phyloP scores from a whole-genome alignment of 2,113 vertebrate species.

The Seriola rivoliana region DNA sequence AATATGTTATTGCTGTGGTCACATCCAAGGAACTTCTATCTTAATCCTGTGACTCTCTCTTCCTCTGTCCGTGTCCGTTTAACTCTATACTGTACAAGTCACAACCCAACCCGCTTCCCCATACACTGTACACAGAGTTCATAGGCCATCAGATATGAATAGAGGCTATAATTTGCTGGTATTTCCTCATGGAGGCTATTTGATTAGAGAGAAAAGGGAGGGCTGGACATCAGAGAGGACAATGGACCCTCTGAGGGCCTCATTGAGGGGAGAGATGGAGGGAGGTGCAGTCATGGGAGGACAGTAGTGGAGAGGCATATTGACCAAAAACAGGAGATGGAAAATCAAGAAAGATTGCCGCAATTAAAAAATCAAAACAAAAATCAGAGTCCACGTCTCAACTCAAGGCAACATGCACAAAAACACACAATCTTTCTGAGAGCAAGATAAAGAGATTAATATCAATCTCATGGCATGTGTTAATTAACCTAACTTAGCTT shows the following conservation, averaged over 20 bases:
- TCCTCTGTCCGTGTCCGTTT: conserved; percentile 16
- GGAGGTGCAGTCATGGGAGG: conserved; percentile 34
- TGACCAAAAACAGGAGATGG: neutral
- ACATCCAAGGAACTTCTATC: conserved; percentile 50
- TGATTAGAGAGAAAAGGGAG: conserved; percentile 70
- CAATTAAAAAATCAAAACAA: neutral
- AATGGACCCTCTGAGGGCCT: conserved; percentile 72
- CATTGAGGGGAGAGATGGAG: neutral
- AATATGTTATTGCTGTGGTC: conserved; percentile 41
- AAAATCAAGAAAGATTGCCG: neutral
- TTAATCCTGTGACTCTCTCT: conserved; percentile 31
- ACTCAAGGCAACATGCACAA: neutral
- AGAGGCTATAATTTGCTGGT: conserved; percentile 78
- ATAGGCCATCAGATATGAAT: conserved; percentile 80
- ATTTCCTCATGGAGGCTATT: conserved; percentile 80
- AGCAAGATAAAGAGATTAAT: neutral
- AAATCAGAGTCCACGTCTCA: neutral
- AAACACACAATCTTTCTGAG: neutral
- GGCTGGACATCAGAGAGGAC: conserved; percentile 62
- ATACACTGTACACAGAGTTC: conserved; percentile 53
- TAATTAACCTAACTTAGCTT: neutral
- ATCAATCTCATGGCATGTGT: neutral
- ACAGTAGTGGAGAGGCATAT: conserved; percentile 19
- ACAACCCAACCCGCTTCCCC: neutral
- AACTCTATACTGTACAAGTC: neutral